Evolutionary conservation across 1,140 invertebrate genomes (phyloP).

Genomic region (Lordiphosa stackelbergi): DNA sequence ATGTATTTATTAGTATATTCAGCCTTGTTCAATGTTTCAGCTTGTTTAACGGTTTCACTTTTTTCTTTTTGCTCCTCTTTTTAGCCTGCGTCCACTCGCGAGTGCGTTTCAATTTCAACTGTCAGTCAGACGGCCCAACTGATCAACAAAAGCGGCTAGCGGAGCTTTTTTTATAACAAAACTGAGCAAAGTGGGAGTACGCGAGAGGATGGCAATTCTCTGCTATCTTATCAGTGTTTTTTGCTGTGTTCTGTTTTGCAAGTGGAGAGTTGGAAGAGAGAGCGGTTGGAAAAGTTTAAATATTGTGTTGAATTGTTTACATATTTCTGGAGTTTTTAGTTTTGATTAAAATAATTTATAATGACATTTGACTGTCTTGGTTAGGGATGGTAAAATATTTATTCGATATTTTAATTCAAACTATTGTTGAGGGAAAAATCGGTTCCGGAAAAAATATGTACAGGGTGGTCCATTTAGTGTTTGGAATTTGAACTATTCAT

Average conservation of each 20-base stretch:
- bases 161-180: neutral
- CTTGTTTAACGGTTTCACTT: slow-evolving; percentile 35
- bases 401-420: no score
- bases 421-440: no score
- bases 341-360: no score
- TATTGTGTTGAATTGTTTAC: no score
- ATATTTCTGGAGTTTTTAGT: no score
- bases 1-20: slow-evolving; percentile 8
- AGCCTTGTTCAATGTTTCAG: slow-evolving; percentile 5
- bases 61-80: slow-evolving; percentile 2
- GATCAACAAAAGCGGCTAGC: neutral
- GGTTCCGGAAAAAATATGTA: no score
- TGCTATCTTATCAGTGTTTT: slow-evolving; percentile 14
- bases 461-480: no score
- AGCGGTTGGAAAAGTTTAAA: no score
- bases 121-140: slow-evolving; percentile 20
- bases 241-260: neutral
- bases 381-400: no score
- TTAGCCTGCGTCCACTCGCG: slow-evolving; percentile 30
- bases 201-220: slow-evolving; percentile 9
- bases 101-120: slow-evolving; percentile 40
- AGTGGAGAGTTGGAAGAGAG: neutral
- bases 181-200: neutral
- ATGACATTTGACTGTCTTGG: no score
- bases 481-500: no score